A percentile compares a stretch with the other conserved stretches of the same genome.
Evolutionary conservation across 30 jellyfish, hydroid and myxozoan species (phyloP).

Genomic region (Sanderia malayensis): DNA sequence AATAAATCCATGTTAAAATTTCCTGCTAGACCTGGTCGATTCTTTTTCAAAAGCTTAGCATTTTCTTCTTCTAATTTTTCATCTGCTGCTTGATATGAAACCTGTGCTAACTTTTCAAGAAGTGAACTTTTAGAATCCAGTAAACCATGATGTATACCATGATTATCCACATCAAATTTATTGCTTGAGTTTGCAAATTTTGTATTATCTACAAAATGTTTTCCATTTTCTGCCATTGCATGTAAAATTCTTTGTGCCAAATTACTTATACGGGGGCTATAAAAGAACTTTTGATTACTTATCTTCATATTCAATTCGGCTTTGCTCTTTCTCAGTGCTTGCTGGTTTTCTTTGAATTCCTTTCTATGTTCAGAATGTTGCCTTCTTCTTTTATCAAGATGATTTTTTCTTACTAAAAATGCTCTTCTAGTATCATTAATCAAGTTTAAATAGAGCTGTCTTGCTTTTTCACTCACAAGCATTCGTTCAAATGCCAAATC

Average conservation of each 20-base stretch:
- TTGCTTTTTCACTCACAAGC: conserved; percentile 61
- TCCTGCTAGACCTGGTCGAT: conserved; percentile 17
- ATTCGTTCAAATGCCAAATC: conserved; percentile 13
- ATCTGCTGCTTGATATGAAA: not conserved
- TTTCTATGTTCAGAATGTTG: conserved; percentile 7
- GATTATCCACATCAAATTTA: not conserved
- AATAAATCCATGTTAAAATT: conserved; percentile 38
- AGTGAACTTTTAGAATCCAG: conserved; percentile 39
- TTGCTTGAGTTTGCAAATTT: not conserved
- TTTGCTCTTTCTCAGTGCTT: no score
- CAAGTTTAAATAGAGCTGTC: conserved; percentile 47
- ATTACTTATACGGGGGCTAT: not conserved
- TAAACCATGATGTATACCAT: not conserved
- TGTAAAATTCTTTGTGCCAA: conserved; percentile 28
- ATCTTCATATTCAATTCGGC: no score
- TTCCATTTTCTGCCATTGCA: conserved; percentile 43
- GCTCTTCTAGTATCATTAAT: conserved; percentile 58
- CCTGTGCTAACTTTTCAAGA: conserved; percentile 45
- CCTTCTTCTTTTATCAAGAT: conserved; percentile 7
- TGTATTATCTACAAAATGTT: conserved; percentile 15
- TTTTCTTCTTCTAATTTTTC: conserved; percentile 9
- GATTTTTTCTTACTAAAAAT: conserved; percentile 27
- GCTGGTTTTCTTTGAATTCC: no score
- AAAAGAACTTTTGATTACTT: not conserved
- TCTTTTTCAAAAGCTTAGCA: conserved; percentile 16